Evolutionary conservation across 2,113 vertebrate species (phyloP).

Genomic region (Boleophthalmus pectinirostris): DNA sequence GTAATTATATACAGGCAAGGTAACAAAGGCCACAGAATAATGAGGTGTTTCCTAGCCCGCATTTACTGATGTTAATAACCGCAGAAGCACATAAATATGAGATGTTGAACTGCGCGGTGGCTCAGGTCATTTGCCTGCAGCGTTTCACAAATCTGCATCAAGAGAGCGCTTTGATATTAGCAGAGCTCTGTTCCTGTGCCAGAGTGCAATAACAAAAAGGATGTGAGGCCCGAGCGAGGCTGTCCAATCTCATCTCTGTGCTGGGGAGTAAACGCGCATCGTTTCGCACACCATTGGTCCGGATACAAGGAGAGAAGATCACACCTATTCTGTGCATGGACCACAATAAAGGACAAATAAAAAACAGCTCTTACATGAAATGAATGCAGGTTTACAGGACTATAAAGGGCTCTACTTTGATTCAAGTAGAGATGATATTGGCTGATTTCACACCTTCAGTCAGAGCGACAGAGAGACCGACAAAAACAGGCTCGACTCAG

Average conservation of each 20-base stretch:
- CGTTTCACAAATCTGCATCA: conserved; percentile 42
- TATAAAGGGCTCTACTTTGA: not conserved
- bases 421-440: not conserved
- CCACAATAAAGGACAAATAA: conserved; percentile 7
- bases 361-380: not conserved
- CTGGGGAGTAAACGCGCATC: conserved; percentile 1
- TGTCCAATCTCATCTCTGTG: conserved; percentile 28
- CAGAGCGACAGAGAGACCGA: not conserved
- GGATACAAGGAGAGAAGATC: conserved; percentile 14
- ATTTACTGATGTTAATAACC: not conserved
- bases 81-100: conserved; percentile 1
- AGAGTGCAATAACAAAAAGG: conserved; percentile 24
- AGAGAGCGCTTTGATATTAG: conserved; percentile 57
- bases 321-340: not conserved
- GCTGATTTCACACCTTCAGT: conserved; percentile 31
- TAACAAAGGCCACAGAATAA: not conserved
- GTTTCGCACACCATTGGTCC: conserved; percentile 23
- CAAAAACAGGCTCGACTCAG: conserved; percentile 7
- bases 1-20: not conserved
- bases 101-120: conserved; percentile 25
- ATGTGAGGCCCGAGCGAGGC: conserved; percentile 18
- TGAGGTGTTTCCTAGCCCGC: not conserved
- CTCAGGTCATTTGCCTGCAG: conserved; percentile 35
- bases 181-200: conserved; percentile 50
- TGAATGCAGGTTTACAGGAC: conserved; percentile 14